These are phyloP conservation scores for Mustela nigripes DNA, from an alignment of 2,113 vertebrate genomes.

Conservation along the genomic window DNA sequence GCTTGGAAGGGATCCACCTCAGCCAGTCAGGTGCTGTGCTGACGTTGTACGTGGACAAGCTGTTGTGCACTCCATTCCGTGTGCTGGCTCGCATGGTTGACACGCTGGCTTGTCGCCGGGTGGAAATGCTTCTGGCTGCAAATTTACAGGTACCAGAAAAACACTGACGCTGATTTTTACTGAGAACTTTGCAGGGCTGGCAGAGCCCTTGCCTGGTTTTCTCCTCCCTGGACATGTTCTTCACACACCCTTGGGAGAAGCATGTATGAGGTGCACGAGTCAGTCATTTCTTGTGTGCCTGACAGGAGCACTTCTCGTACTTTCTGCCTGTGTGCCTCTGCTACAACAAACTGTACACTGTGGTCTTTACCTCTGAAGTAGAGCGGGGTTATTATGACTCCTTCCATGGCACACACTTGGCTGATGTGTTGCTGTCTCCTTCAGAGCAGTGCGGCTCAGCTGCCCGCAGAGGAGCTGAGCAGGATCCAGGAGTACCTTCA, in stretches of 20 bases:
- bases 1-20: slow-evolving; percentile 98
- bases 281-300: background rate
- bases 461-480: slow-evolving; percentile 95
- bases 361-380: background rate
- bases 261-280: accelerated
- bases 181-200: background rate
- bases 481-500: slow-evolving; percentile 97
- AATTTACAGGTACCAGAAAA: slow-evolving; percentile 92
- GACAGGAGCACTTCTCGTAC: accelerated
- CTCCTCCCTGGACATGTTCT: background rate
- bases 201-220: no score
- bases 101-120: slow-evolving; percentile 96
- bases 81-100: slow-evolving; percentile 98
- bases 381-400: accelerated
- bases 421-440: slow-evolving; percentile 67
- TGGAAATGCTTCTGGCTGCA: slow-evolving; percentile 98
- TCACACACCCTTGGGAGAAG: background rate
- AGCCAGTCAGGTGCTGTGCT: slow-evolving; percentile 98
- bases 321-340: background rate
- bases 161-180: accelerated
- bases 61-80: slow-evolving; percentile 95
- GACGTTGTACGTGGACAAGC: slow-evolving; percentile 96
- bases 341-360: accelerated
- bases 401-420: accelerated
- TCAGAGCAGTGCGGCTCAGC: slow-evolving; percentile 95